Evolutionary conservation across 2,888 invertebrate species (phyloP).

Genomic region (Synergus itoensis): DNA sequence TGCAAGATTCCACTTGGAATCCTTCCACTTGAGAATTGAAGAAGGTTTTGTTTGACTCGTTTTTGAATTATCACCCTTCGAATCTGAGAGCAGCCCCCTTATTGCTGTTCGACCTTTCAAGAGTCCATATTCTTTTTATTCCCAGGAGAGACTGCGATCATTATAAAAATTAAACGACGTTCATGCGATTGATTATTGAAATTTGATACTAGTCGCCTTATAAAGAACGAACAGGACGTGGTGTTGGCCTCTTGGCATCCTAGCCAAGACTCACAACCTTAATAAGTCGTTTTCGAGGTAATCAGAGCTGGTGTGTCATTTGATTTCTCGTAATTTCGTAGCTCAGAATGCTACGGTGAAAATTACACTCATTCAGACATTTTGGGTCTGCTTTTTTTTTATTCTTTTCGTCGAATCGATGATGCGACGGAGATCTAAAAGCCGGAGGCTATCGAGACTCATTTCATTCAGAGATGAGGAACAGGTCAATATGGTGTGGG

Average conservation of each 20-base stretch:
- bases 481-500: neutral
- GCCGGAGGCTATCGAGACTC: conserved; percentile 10
- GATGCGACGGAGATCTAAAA: conserved; percentile 30
- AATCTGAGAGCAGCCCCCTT: conserved; percentile 44
- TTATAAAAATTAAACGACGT: conserved; percentile 78
- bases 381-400: conserved; percentile 60
- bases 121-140: conserved; percentile 54
- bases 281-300: conserved; percentile 76
- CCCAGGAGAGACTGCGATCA: conserved; percentile 69
- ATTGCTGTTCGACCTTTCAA: conserved; percentile 49
- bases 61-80: conserved; percentile 19
- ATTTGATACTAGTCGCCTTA: conserved; percentile 69
- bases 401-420: conserved; percentile 28
- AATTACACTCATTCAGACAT: conserved; percentile 75
- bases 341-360: conserved; percentile 58
- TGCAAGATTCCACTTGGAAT: neutral
- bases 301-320: conserved; percentile 75
- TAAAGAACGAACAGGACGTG: conserved; percentile 39
- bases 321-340: conserved; percentile 75
- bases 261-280: conserved; percentile 61
- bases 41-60: conserved; percentile 21
- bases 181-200: conserved; percentile 78
- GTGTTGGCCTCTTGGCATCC: conserved; percentile 43
- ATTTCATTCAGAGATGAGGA: conserved; percentile 18
- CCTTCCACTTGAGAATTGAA: neutral